Evolutionary conservation across 2,113 vertebrate genomes (phyloP), one percentile per base, ranked within the genome.

Genomic region (Tetrax tetrax): DNA sequence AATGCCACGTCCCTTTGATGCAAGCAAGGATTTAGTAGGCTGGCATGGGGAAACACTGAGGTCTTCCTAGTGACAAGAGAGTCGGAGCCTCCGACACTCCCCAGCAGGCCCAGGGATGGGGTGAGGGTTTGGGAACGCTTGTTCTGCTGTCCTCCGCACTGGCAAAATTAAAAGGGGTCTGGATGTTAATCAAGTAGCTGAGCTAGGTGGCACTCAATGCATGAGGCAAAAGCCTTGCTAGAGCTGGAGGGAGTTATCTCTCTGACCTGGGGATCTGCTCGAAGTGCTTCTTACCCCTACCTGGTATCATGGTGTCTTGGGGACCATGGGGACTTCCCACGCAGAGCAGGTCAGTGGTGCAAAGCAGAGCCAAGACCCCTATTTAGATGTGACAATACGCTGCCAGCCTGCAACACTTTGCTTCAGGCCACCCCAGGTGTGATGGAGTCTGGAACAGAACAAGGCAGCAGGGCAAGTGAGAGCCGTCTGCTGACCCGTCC

Each of bases 1-100:
- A 93, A 96, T 96, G 91, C 77, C 91, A 96, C 22, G 77, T 86
- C 77, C 76, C 57, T 76, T 89, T 95, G 94, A 96, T 95, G 89
- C 83, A 93, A 91, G 81, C 83, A 94, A 89, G 90, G 61, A 31
- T 87, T 95, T 50, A 91, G 80, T 9, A 4, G 31, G 3, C 35
- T 75, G 83, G 53, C 80, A 79, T 19, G 61, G 59, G 89, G 92
- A 96, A 92, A 53, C 64, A 86, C 88, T 86, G 90, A 95, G 84
- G 17, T 43, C 83, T 68, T 95, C 83, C 80, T 18, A 75, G 69
- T 0, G 10, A 74, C 88, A 75, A 54, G 7, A 82, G 9, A 69
- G 61, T 28, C 1, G 0, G 35, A 85, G 59, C 22, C 48, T 88
- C 41, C 0, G 0, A 28, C 14, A 8, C 31, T 80, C 37, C 45